These are phyloP conservation scores for Styela clava DNA, from an alignment of 23 tunicate genomes.

Conservation along the genomic window DNA sequence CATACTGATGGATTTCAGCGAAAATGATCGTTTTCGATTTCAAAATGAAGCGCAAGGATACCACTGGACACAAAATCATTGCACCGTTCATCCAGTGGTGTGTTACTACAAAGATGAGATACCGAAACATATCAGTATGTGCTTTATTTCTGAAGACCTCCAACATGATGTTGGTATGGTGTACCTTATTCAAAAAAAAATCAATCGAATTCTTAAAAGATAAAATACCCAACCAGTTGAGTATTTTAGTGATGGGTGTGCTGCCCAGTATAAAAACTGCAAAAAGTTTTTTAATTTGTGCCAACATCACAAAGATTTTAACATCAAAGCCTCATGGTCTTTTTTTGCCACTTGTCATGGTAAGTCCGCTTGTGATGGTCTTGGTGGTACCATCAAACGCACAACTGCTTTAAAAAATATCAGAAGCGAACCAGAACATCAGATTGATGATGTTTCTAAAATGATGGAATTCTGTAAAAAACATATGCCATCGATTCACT, in stretches of 20 bases:
- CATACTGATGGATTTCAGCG: constrained; percentile 23
- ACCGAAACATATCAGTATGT: constrained; percentile 26
- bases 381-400: too few species aligned
- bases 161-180: constrained; percentile 33
- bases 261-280: constrained; percentile 33
- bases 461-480: constrained; percentile 21
- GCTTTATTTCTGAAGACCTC: constrained; percentile 34
- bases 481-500: constrained; percentile 24
- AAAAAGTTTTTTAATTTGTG: constrained; percentile 27
- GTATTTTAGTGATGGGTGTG: constrained; percentile 44
- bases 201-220: constrained; percentile 23
- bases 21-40: constrained; percentile 23
- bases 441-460: too few species aligned
- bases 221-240: constrained; percentile 26
- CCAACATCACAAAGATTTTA: constrained; percentile 23
- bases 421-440: too few species aligned
- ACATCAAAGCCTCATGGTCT: constrained; percentile 21
- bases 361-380: too few species aligned
- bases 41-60: constrained; percentile 42
- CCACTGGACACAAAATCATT: too few species aligned
- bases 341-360: constrained; percentile 5
- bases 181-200: constrained; percentile 18
- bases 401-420: too few species aligned
- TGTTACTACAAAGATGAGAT: constrained; percentile 30
- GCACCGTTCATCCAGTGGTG: constrained; percentile 44